Conservation (phyloP, 1,140 invertebrate species). For the Ladona fulva region DNA sequence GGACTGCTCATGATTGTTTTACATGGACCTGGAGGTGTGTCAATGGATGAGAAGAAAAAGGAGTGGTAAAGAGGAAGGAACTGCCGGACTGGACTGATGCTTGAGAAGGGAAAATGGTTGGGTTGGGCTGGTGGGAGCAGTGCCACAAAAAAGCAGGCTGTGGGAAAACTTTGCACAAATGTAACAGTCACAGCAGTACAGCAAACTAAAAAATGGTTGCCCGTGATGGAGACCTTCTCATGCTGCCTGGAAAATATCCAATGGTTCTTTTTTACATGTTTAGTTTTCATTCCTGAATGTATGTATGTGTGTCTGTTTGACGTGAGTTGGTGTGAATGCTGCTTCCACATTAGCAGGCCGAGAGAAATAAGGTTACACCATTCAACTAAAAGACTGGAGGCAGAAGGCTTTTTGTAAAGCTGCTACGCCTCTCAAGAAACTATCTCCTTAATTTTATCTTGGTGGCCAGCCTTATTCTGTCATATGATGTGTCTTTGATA, state of each 20-base stretch:
- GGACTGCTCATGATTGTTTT: conserved; percentile 98
- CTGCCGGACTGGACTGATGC: background rate
- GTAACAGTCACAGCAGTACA: background rate
- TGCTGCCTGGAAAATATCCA: background rate
- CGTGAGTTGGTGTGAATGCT: background rate
- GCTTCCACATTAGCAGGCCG: too few relatives aligned
- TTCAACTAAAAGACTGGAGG: background rate
- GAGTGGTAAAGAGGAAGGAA: conserved; percentile 60
- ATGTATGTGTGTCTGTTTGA: background rate
- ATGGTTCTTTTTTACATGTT: background rate
- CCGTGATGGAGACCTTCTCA: background rate
- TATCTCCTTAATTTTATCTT: background rate
- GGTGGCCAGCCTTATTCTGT: background rate
- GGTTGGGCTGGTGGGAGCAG: background rate
- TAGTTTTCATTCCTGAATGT: conserved; percentile 3
- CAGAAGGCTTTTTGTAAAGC: background rate
- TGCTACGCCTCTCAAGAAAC: background rate
- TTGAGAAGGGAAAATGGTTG: background rate
- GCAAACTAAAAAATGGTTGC: background rate
- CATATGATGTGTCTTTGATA: conserved; percentile 2
- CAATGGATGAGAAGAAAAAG: conserved; percentile 99
- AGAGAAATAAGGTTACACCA: background rate
- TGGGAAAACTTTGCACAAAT: background rate
- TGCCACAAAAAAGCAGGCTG: background rate
- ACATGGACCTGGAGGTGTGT: conserved; percentile 94